Base-by-base conservation (phyloP, 2,113 vertebrate genomes). In the Bothrops jararaca region DNA sequence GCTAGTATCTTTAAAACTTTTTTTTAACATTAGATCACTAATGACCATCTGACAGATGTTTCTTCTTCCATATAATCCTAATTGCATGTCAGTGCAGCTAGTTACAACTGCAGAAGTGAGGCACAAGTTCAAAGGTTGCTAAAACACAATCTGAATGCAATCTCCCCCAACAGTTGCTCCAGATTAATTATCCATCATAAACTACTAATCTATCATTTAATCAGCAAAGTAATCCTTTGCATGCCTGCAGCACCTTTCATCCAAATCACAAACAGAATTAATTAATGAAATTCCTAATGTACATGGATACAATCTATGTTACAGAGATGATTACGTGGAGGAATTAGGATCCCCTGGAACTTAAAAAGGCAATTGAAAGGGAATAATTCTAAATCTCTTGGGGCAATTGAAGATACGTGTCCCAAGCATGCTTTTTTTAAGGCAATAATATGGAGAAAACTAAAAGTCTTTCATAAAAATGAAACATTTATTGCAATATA, bases 1-100 rank as follows among this genome's bases (percentile, higher is more conserved):
- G 93, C 96, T 95, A 95, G 97, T 97, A 97, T 96, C 96, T 94
- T 94, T 69, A 89, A 92, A 94, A 97, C 95, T 50, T 96, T 96
- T 95, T 89, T 95, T 95, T 94, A 93, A 92, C 74, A 94, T 95
- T 95, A 96, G 96, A 97, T 96, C 96, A 95, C 94, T 93, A 95
- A 94, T 96, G 95, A 96, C 94, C 94, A 94, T 92, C 95, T 95
- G 95, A 93, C 94, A 96, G 74, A 80, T 80, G 74, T 86, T 92
- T 92, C 91, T 89, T 95, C 96, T 96, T 94, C 94, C 20, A 0
- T 94, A 88, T 95, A 95, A 74, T 95, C 93, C 95, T 91, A 94
- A 95, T 96, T 92, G 97, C 92, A 93, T 95, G 90, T 96, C 94
- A 95, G 74, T 45, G 88, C 92, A 89, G 45, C 56, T 54, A 96